Evolutionary conservation across 2,888 invertebrate genomes (phyloP).

Genomic region (Pomacea canaliculata): DNA sequence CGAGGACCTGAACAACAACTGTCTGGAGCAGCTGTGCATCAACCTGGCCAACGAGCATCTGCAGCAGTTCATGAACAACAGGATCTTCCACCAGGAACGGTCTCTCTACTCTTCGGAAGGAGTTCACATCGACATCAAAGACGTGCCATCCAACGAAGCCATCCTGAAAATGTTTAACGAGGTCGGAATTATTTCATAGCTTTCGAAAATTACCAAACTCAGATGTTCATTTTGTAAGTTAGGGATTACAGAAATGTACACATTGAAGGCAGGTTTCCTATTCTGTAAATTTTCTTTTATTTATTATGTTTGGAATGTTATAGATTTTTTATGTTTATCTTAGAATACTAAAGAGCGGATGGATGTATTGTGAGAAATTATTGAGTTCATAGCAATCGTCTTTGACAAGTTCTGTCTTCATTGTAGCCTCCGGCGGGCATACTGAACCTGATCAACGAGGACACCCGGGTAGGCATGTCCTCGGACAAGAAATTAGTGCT

Average conservation of each 20-base stretch:
- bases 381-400: too few species aligned
- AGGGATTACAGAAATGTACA: too few species aligned
- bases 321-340: too few species aligned
- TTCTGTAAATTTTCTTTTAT: too few species aligned
- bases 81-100: constrained; percentile 47
- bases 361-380: too few species aligned
- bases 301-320: too few species aligned
- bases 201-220: too few species aligned
- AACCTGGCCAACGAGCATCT: constrained; percentile 62
- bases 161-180: constrained; percentile 49
- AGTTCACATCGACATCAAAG: constrained; percentile 37
- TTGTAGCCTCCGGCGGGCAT: constrained; percentile 32
- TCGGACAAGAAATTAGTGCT: constrained; percentile 30
- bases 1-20: constrained; percentile 58
- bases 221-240: too few species aligned
- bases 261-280: too few species aligned
- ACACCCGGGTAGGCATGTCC: constrained; percentile 34
- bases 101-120: constrained; percentile 45
- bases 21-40: constrained; percentile 64
- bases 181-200: constrained; percentile 29
- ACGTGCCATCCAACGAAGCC: constrained; percentile 54
- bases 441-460: constrained; percentile 40
- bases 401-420: background rate
- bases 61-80: constrained; percentile 54
- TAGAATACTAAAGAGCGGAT: too few species aligned